A percentile compares a stretch with the other conserved stretches of the same genome.
Conservation (phyloP, 1,140 invertebrate genomes). For the Lordiphosa mommai region DNA sequence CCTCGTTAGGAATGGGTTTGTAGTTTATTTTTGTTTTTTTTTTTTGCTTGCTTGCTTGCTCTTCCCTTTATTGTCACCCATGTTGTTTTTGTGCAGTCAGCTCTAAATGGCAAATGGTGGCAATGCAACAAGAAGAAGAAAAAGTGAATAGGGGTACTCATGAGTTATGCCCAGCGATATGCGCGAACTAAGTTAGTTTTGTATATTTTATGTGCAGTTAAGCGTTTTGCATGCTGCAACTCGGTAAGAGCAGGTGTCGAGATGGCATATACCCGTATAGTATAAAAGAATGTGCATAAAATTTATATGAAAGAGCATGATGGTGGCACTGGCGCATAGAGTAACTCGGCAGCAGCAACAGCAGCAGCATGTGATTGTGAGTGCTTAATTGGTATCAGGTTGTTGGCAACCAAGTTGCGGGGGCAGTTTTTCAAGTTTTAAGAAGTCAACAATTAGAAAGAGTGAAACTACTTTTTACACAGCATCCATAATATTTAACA, state of each 20-base stretch:
- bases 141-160: slow-evolving; percentile 24
- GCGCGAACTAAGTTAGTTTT: slow-evolving; percentile 63
- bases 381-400: slow-evolving; percentile 44
- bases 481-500: too few species aligned
- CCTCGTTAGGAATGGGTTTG: slow-evolving; percentile 43
- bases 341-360: too few species aligned
- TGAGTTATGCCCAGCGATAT: slow-evolving; percentile 59
- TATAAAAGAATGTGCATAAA: slow-evolving; percentile 7
- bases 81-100: slow-evolving; percentile 62
- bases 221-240: slow-evolving; percentile 52
- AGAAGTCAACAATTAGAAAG: not conserved
- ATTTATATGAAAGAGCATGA: slow-evolving; percentile 1
- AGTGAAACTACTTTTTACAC: too few species aligned
- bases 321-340: not conserved
- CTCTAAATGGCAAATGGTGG: slow-evolving; percentile 39
- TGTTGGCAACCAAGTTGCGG: not conserved
- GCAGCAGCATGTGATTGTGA: slow-evolving; percentile 29
- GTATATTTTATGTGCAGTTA: slow-evolving; percentile 71
- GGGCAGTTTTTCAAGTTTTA: not conserved
- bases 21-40: not conserved
- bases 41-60: slow-evolving; percentile 1
- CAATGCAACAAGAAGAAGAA: not conserved
- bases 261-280: not conserved
- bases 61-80: slow-evolving; percentile 39
- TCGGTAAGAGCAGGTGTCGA: slow-evolving; percentile 28